A percentile compares a stretch with the other conserved stretches of the same genome.
phyloP scores from a whole-genome alignment of 1,140 invertebrate genomes.

The Apocrypta bakeri region DNA sequence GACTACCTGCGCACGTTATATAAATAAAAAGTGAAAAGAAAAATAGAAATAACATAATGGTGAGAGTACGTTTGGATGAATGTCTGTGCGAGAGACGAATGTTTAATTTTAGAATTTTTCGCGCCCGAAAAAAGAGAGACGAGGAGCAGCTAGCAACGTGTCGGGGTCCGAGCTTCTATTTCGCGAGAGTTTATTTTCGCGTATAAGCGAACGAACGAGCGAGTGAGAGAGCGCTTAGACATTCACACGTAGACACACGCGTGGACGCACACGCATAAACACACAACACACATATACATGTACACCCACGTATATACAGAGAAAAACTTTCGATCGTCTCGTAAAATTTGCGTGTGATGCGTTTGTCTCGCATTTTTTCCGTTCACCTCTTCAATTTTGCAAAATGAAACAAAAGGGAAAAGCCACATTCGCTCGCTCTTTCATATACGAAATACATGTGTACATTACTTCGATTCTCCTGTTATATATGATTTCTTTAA shows the following conservation, averaged over 20 bases:
- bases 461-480: slow-evolving; percentile 41
- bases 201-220: not conserved
- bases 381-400: not conserved
- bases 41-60: slow-evolving; percentile 12
- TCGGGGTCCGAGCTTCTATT: slow-evolving; percentile 20
- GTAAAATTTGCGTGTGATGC: not conserved
- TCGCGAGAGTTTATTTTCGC: slow-evolving; percentile 45
- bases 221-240: not conserved
- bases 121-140: slow-evolving; percentile 23
- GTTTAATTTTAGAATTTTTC: slow-evolving; percentile 45
- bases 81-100: not conserved
- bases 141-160: not conserved
- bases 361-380: slow-evolving; percentile 6
- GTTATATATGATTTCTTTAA: slow-evolving; percentile 29
- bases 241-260: slow-evolving; percentile 8
- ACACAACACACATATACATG: slow-evolving; percentile 15
- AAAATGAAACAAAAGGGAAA: not conserved
- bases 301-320: not conserved
- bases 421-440: slow-evolving; percentile 19
- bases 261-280: slow-evolving; percentile 15
- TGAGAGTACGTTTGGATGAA: not conserved
- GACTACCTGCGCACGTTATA: not conserved
- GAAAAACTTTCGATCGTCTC: slow-evolving; percentile 20
- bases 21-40: slow-evolving; percentile 27
- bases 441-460: slow-evolving; percentile 29